Base-by-base conservation (phyloP, 1,140 invertebrate genomes). In the Calephelis nemesis region DNA sequence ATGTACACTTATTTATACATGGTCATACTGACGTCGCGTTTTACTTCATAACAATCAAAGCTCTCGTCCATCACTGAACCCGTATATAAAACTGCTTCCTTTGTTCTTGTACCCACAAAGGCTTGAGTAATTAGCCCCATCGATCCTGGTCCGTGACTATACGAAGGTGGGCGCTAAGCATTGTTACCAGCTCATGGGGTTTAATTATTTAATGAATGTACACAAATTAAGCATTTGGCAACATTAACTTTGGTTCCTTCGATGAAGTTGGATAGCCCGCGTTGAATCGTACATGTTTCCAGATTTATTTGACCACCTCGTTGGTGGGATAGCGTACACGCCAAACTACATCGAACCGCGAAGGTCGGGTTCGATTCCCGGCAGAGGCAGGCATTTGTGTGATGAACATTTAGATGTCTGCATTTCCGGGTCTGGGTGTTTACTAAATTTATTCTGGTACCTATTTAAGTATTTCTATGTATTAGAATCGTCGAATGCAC, bases 141-240 rank as follows among this genome's bases (percentile, higher is more conserved):
- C 63, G 63, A 68, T 70, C 58, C 69, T 50, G 66, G 50, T 67
- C 68, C 68, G 74, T 30, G 45, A 30, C 15, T 19, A 10, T 30
- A 30, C 54, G 5, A 63, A 62, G 64, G 65, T 58, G 54, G 62
- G 48, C 50, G 50, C 54, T 47, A 49, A 78, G 76, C 76, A 79
- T 81, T 79, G 75, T 74, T 83, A 81, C 84, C 74, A 63, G 73
- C 72, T 84, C 82, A 82, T 75, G 73, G 60, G 73, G 64, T 73
- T 77, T 84, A 81, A 84, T 84, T 71, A 83, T 78, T 75, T 73
- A 70, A 72, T 58, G 65, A 58, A 58, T 9, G 50, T 50, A 54
- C 62, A 58, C 54, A 52, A 65, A 66, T 52, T 48, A 47, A 63
- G 70, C 62, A 68, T 58, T 52, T n/a, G n/a, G n/a, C n/a, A n/a